phyloP scores from a whole-genome alignment of 2,888 invertebrate genomes.

The Athalia cordata region DNA sequence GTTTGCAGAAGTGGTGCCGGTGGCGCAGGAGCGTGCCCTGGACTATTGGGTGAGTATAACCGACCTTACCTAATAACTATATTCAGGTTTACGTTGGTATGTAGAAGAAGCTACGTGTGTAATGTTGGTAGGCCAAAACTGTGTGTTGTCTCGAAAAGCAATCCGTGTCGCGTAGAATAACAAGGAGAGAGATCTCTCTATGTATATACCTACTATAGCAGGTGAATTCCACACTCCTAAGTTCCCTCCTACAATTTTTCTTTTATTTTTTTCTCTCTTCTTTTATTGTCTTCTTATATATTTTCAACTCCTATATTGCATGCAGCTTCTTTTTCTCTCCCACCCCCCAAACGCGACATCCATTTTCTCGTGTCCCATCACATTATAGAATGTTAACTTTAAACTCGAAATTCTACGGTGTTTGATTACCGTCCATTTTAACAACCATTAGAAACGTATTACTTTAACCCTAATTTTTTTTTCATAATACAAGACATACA shows the following conservation, averaged over 20 bases:
- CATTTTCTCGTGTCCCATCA: background rate
- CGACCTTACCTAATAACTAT: conserved; percentile 46
- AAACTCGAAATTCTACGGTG: conserved; percentile 46
- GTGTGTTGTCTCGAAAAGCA: conserved; percentile 62
- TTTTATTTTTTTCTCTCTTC: background rate
- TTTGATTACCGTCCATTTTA: conserved; percentile 41
- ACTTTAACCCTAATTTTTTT: background rate
- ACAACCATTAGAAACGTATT: conserved; percentile 49
- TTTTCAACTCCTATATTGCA: background rate
- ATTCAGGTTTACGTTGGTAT: conserved; percentile 44
- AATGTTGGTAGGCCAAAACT: conserved; percentile 39
- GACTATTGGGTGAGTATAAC: background rate
- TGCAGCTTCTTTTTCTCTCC: background rate
- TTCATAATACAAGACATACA: background rate
- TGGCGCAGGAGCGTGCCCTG: background rate
- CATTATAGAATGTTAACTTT: conserved; percentile 51
- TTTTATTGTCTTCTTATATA: background rate
- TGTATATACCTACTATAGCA: background rate
- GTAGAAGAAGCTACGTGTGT: too few relatives aligned
- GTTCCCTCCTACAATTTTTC: background rate
- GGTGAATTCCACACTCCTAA: background rate
- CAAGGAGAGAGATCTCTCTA: conserved; percentile 55
- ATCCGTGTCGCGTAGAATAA: conserved; percentile 63
- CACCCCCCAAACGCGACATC: background rate
- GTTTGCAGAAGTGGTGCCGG: background rate